phyloP scores from a whole-genome alignment of 1,140 invertebrate species.

The Orchesella cincta region DNA sequence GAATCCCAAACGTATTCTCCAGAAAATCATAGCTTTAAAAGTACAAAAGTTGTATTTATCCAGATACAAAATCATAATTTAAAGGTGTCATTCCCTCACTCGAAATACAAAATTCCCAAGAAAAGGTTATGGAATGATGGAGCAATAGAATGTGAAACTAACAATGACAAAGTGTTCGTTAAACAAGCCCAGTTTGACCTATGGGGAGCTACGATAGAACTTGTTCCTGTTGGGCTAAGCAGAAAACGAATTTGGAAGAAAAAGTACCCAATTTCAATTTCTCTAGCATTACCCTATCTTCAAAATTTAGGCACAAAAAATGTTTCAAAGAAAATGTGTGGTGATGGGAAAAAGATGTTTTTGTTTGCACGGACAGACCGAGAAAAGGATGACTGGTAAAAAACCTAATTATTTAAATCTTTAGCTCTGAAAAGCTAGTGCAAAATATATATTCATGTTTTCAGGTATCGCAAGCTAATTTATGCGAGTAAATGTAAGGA shows the following conservation, averaged over 20 bases:
- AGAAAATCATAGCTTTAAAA: too few species aligned
- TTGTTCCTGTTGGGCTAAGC: slow-evolving; percentile 74
- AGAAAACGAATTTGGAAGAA: slow-evolving; percentile 84
- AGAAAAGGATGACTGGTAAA: slow-evolving; percentile 87
- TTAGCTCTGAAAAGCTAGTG: slow-evolving; percentile 51
- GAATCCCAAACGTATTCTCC: too few species aligned
- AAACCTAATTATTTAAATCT: too few species aligned
- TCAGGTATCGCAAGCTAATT: slow-evolving; percentile 50
- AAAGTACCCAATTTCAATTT: slow-evolving; percentile 61
- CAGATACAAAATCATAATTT: too few species aligned
- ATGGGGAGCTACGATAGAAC: slow-evolving; percentile 65
- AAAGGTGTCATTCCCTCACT: too few species aligned
- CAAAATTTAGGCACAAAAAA: too few species aligned
- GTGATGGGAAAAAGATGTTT: slow-evolving; percentile 60
- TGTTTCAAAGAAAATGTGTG: too few species aligned
- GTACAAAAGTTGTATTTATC: too few species aligned
- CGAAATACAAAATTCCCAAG: slow-evolving; percentile 72
- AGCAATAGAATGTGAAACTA: slow-evolving; percentile 60
- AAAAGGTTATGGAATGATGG: slow-evolving; percentile 83
- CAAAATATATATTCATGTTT: slow-evolving; percentile 54
- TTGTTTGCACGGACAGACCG: slow-evolving; percentile 79
- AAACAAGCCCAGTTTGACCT: slow-evolving; percentile 76
- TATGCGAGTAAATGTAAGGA: slow-evolving; percentile 42
- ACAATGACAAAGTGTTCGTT: slow-evolving; percentile 68
- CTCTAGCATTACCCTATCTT: too few species aligned